Percentiles rank a stretch among this genome's conserved stretches.
phyloP scores from a whole-genome alignment of 2,113 vertebrate genomes.

The Machaerirhynchus nigripectus region DNA sequence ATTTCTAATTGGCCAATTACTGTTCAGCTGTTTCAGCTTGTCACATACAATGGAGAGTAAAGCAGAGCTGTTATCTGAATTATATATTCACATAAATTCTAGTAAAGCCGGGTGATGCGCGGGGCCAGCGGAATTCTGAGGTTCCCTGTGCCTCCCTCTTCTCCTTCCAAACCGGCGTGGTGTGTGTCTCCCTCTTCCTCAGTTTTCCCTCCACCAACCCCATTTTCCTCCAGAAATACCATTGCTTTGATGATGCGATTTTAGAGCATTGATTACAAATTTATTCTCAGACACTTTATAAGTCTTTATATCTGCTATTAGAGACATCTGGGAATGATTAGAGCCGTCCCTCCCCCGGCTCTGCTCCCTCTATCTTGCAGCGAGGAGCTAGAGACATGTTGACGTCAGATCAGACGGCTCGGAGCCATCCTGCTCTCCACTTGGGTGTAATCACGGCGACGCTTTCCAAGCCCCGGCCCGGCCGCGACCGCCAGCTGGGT shows the following conservation, averaged over 20 bases:
- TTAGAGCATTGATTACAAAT: constrained; percentile 77
- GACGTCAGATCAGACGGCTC: constrained; percentile 86
- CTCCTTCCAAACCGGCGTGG: neutral
- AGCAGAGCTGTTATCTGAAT: neutral
- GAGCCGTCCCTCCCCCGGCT: constrained; percentile 71
- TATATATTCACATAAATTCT: constrained; percentile 24
- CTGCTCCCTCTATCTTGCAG: constrained; percentile 73
- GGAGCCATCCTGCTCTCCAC: constrained; percentile 79
- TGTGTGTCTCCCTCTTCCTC: neutral
- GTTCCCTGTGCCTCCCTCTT: neutral
- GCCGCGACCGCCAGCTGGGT: constrained; percentile 67
- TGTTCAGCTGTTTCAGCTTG: neutral
- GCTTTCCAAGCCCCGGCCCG: constrained; percentile 61
- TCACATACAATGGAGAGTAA: neutral
- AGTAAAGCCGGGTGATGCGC: neutral
- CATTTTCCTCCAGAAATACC: constrained; percentile 44
- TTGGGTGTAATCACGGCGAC: constrained; percentile 76
- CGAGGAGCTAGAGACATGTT: constrained; percentile 75
- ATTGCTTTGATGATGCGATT: constrained; percentile 74
- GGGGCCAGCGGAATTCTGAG: neutral
- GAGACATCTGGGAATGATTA: constrained; percentile 89
- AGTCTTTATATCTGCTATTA: constrained; percentile 82
- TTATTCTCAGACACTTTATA: constrained; percentile 76
- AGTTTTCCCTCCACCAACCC: neutral
- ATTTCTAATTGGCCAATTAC: neutral